Evolutionary conservation across 2,888 invertebrate genomes (phyloP), one percentile per base, ranked within the genome.

Genomic region (Seira musarum): DNA sequence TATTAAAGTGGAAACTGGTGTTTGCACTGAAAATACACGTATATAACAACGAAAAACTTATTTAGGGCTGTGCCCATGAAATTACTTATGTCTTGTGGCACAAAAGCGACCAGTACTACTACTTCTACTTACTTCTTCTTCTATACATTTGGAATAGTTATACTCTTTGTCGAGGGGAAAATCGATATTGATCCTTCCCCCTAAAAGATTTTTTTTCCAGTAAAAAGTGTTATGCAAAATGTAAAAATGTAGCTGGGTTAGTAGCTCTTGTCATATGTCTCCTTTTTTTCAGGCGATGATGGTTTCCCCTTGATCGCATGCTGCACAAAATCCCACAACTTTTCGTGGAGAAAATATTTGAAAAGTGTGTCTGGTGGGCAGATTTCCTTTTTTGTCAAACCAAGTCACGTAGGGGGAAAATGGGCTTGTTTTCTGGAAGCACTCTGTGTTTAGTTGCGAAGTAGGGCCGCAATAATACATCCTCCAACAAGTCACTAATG

Each of bases 121-220:
- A n/a, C n/a, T n/a, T n/a, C n/a, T n/a, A n/a, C n/a, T n/a, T n/a
- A n/a, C n/a, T n/a, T n/a, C n/a, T n/a, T n/a, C n/a, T n/a, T n/a
- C n/a, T n/a, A n/a, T n/a, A n/a, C n/a, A n/a, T n/a, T n/a, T n/a
- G n/a, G n/a, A n/a, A n/a, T n/a, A n/a, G n/a, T n/a, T n/a, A n/a
- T n/a, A n/a, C n/a, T n/a, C n/a, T n/a, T n/a, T n/a, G 40, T n/a
- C 3, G 1, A 57, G 49, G n/a, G 64, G 35, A 71, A 77, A 77
- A 77, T 77, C 77, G 77, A 77, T 77, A 77, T 70, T 77, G 77
- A 77, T 77, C 77, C 77, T 77, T 77, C 35, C 60, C 25, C 21
- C 35, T n/a, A 70, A 66, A 69, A 40, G 40, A 40, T 40, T 8
- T 40, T 64, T 64, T 76, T 69, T 69, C 69, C 69, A n/a, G n/a